phyloP scores from a whole-genome alignment of 23 tunicate species.

The Corella eumyota region DNA sequence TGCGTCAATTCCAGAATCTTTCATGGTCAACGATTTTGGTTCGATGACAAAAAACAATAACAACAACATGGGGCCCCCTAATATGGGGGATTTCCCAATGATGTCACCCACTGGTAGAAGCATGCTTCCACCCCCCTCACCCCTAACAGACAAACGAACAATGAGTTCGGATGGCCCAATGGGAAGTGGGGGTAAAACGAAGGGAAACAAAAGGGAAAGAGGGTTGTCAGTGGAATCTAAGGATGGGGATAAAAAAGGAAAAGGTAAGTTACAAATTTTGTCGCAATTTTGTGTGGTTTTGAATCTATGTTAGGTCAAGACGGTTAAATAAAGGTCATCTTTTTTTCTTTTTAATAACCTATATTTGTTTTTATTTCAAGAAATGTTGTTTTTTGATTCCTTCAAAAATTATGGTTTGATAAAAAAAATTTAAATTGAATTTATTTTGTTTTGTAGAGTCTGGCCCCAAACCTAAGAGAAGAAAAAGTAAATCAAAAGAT shows the following conservation, averaged over 20 bases:
- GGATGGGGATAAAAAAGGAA: constrained; percentile 72
- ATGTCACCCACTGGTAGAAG: constrained; percentile 3
- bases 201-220: constrained; percentile 56
- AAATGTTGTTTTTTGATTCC: too few relatives aligned
- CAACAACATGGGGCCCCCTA: constrained; percentile 67
- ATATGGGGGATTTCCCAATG: constrained; percentile 19
- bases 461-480: constrained; percentile 52
- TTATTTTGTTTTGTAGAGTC: constrained; percentile 20
- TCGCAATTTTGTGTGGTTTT: too few relatives aligned
- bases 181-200: constrained; percentile 4
- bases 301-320: too few relatives aligned
- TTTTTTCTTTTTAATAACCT: too few relatives aligned
- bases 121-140: constrained; percentile 65
- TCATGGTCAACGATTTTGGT: constrained; percentile 1
- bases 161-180: constrained; percentile 55
- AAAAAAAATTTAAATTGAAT: too few relatives aligned
- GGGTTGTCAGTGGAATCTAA: constrained; percentile 67
- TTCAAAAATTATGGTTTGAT: too few relatives aligned
- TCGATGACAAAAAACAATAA: constrained; percentile 33
- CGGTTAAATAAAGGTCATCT: too few relatives aligned
- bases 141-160: constrained; percentile 50
- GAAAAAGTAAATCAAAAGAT: constrained; percentile 84
- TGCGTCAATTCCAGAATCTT: constrained; percentile 55
- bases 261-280: too few relatives aligned
- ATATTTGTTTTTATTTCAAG: too few relatives aligned